Conservation (phyloP, 2,888 invertebrate species). For the Orthosia gothica region DNA sequence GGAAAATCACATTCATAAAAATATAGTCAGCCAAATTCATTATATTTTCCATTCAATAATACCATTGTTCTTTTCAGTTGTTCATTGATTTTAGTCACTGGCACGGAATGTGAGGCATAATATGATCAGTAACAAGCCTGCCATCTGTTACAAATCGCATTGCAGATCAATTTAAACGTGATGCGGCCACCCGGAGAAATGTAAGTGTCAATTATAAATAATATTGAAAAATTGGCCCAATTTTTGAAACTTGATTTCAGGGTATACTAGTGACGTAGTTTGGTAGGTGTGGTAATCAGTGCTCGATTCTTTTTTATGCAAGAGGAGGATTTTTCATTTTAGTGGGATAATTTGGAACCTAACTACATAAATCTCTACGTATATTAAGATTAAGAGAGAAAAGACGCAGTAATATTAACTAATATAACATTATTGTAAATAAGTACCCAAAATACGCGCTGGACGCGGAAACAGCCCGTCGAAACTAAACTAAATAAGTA, state of each 20-base stretch:
- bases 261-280: not conserved
- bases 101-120: conserved; percentile 10
- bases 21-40: not conserved
- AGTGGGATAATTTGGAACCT: no score
- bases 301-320: not conserved
- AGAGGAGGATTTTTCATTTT: not conserved
- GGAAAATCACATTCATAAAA: not conserved
- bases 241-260: conserved; percentile 12
- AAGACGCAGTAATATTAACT: no score
- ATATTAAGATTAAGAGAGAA: no score
- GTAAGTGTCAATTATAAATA: conserved; percentile 22
- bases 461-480: no score
- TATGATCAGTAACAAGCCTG: conserved; percentile 8
- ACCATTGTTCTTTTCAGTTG: not conserved
- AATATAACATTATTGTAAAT: no score
- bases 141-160: conserved; percentile 41
- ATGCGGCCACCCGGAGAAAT: not conserved
- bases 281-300: not conserved
- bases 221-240: not conserved
- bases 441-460: no score
- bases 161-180: conserved; percentile 37
- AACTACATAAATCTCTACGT: no score
- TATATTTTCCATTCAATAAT: not conserved
- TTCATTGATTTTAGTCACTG: conserved; percentile 1
- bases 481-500: no score